phyloP scores from a whole-genome alignment of 2,797 vertebrate species.

The Limnodromus scolopaceus region DNA sequence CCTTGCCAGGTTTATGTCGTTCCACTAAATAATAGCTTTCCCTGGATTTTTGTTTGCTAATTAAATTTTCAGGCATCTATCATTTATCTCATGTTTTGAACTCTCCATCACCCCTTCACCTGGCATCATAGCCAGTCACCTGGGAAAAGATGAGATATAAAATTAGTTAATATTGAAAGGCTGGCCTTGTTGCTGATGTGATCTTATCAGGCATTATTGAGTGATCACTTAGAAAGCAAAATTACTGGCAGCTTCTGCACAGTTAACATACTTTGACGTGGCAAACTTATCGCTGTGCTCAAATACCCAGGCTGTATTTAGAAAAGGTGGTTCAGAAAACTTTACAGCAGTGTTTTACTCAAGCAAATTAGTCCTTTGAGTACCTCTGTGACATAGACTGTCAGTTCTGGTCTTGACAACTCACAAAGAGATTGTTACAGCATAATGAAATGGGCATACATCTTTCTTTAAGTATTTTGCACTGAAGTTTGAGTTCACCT shows the following conservation, averaged over 20 bases:
- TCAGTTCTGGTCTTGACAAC: not conserved
- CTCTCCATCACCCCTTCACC: not conserved
- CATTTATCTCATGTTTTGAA: not conserved
- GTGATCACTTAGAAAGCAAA: conserved; percentile 56
- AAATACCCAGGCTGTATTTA: not conserved
- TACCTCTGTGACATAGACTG: not conserved
- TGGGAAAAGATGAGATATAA: conserved; percentile 31
- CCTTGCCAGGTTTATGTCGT: not conserved
- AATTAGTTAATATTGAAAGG: conserved; percentile 45
- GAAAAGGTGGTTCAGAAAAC: not conserved
- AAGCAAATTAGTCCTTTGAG: not conserved
- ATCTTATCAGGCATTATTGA: conserved; percentile 69
- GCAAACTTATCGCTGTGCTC: not conserved
- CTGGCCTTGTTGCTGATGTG: conserved; percentile 39
- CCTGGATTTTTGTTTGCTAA: not conserved
- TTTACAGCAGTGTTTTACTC: not conserved
- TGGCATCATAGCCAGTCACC: not conserved
- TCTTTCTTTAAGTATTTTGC: not conserved
- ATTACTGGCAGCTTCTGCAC: not conserved
- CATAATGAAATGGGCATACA: not conserved
- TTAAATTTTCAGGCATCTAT: not conserved
- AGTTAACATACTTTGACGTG: not conserved
- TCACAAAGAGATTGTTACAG: not conserved
- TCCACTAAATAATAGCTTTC: not conserved
- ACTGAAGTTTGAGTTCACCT: conserved; percentile 8